These are phyloP conservation scores for Astyanax mexicanus DNA, from an alignment of 2,797 vertebrate species.

Conservation along the genomic window DNA sequence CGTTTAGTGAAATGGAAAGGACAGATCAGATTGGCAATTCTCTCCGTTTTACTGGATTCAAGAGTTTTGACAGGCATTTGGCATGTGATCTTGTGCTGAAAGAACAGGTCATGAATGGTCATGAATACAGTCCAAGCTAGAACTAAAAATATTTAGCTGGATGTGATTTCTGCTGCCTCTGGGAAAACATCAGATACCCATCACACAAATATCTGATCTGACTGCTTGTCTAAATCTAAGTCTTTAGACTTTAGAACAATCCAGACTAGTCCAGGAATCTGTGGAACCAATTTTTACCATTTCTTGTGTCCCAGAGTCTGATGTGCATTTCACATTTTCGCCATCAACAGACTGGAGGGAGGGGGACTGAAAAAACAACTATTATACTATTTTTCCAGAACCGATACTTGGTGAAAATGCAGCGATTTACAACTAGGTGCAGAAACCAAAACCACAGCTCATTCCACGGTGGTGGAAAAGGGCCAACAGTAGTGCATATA, in stretches of 20 bases:
- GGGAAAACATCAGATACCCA: background rate
- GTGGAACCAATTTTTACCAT: background rate
- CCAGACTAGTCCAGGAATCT: no score
- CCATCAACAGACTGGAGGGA: no score
- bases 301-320: background rate
- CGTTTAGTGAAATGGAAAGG: background rate
- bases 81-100: background rate
- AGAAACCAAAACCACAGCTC: no score
- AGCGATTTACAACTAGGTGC: no score
- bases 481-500: no score
- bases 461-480: no score
- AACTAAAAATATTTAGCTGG: slow-evolving; percentile 1
- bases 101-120: background rate
- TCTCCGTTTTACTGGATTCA: background rate
- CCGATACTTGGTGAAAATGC: no score
- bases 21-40: slow-evolving; percentile 16
- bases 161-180: background rate
- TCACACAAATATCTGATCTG: background rate
- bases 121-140: background rate
- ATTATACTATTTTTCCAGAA: no score
- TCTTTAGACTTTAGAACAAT: background rate
- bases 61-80: background rate
- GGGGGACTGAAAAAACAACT: no score
- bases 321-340: background rate
- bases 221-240: background rate